phyloP scores from a whole-genome alignment of 2,113 vertebrate species.

The Tautogolabrus adspersus region DNA sequence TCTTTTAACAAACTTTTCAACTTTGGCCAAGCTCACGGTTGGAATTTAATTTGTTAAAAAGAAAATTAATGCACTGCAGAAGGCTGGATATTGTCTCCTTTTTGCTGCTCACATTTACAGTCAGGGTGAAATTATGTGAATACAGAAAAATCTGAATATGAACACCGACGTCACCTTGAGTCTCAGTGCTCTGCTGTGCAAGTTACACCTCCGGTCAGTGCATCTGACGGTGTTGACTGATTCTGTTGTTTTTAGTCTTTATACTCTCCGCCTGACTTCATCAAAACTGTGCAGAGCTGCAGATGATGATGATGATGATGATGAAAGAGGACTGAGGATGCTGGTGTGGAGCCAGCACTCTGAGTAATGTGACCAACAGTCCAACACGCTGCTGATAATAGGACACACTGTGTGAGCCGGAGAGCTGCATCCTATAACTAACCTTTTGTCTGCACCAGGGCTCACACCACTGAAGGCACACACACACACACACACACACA shows the following conservation, averaged over 20 bases:
- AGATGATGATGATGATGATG: constrained; percentile 23
- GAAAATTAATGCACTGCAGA: no score
- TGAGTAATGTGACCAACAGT: constrained; percentile 35
- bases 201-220: not conserved
- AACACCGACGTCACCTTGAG: no score
- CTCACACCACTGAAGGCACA: constrained; percentile 10
- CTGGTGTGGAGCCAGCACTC: constrained; percentile 19
- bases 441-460: constrained; percentile 33
- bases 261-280: constrained; percentile 10
- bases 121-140: not conserved
- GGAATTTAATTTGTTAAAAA: no score
- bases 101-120: not conserved
- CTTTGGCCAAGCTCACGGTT: no score
- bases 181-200: not conserved
- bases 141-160: no score
- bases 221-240: not conserved
- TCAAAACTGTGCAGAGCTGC: constrained; percentile 1
- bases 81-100: no score
- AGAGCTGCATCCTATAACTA: constrained; percentile 57
- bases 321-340: constrained; percentile 30
- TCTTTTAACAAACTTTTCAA: no score
- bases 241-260: not conserved
- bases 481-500: constrained; percentile 15
- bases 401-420: constrained; percentile 41
- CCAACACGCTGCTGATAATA: constrained; percentile 25